Evolutionary conservation across 2,113 vertebrate species (phyloP).

Genomic region (Dipodomys stephensi): DNA sequence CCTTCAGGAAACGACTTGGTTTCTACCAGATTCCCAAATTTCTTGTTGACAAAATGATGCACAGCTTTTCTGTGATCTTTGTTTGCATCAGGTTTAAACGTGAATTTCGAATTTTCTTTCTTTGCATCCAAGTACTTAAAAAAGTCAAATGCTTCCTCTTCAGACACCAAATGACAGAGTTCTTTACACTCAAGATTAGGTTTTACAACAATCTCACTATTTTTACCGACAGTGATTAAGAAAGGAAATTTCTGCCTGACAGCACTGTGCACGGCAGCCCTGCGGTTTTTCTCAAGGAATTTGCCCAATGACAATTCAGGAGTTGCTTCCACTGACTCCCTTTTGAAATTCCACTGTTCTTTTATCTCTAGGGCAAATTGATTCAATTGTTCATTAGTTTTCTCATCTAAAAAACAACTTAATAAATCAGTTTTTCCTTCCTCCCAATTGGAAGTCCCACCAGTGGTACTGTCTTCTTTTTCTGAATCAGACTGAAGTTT

Average conservation of each 20-base stretch:
- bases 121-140: constrained; percentile 96
- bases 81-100: constrained; percentile 90
- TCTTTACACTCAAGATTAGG: constrained; percentile 92
- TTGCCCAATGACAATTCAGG: constrained; percentile 90
- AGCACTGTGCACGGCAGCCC: constrained; percentile 91
- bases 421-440: constrained; percentile 48
- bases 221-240: constrained; percentile 92
- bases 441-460: neutral
- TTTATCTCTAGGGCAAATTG: constrained; percentile 88
- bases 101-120: constrained; percentile 90
- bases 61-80: constrained; percentile 94
- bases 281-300: constrained; percentile 89
- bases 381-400: constrained; percentile 84
- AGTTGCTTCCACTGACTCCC: neutral
- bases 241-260: constrained; percentile 93
- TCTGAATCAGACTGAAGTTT: neutral
- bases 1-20: constrained; percentile 92
- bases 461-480: neutral
- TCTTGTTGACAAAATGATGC: constrained; percentile 94
- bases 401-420: constrained; percentile 86
- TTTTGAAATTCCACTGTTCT: constrained; percentile 63
- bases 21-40: constrained; percentile 96
- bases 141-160: constrained; percentile 93
- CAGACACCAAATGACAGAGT: constrained; percentile 91
- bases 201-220: constrained; percentile 91